Evolutionary conservation across 2,888 invertebrate genomes (phyloP).

Genomic region (Lasius platythorax): DNA sequence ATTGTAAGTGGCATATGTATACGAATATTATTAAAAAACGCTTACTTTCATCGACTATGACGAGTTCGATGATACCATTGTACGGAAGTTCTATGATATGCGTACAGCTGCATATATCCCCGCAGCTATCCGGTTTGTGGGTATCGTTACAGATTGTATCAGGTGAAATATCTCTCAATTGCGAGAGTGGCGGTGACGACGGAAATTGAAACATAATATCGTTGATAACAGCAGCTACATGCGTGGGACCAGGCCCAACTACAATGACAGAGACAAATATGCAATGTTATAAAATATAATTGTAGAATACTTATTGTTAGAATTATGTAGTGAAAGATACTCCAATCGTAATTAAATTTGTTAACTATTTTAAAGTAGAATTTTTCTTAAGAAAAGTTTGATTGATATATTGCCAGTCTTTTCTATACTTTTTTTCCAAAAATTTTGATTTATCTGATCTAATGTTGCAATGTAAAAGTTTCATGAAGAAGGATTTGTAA

Average conservation of each 20-base stretch:
- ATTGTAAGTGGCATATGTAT: background rate
- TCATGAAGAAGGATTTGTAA: no score
- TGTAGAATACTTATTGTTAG: no score
- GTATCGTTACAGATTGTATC: slow-evolving; percentile 93
- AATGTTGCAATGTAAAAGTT: no score
- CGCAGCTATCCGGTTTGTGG: slow-evolving; percentile 87
- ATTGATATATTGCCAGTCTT: no score
- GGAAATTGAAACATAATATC: slow-evolving; percentile 93
- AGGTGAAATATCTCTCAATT: slow-evolving; percentile 91
- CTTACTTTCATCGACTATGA: slow-evolving; percentile 86
- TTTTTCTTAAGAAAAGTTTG: no score
- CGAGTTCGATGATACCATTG: slow-evolving; percentile 86
- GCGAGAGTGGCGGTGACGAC: slow-evolving; percentile 93
- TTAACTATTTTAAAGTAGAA: no score
- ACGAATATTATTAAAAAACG: background rate
- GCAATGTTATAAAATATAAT: background rate
- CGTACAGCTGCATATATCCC: slow-evolving; percentile 86
- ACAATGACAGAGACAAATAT: slow-evolving; percentile 54
- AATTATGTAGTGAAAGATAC: no score
- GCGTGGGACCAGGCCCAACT: slow-evolving; percentile 92
- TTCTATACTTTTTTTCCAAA: no score
- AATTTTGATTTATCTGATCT: no score
- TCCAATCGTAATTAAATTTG: no score
- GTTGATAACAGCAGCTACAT: slow-evolving; percentile 92
- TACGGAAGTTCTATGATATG: slow-evolving; percentile 85